phyloP scores from a whole-genome alignment of 2,797 vertebrate genomes.

The Coregonus sp. region DNA sequence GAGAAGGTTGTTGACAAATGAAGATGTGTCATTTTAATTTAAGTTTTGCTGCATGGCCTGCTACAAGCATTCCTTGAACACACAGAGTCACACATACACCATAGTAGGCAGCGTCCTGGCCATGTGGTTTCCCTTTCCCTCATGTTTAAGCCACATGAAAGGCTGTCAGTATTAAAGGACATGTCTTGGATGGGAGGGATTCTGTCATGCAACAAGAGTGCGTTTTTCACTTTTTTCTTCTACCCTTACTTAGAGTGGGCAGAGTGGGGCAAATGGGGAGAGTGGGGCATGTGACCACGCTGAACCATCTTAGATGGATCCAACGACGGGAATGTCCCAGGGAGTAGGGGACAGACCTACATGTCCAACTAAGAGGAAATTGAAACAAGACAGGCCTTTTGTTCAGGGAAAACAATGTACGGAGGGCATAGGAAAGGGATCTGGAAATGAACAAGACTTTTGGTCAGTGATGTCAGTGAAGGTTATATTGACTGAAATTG shows the following conservation, averaged over 20 bases:
- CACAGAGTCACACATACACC: constrained; percentile 24
- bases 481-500: too few species aligned
- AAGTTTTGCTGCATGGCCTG: constrained; percentile 60
- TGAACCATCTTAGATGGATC: constrained; percentile 68
- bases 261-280: too few species aligned
- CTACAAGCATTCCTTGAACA: constrained; percentile 53
- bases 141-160: constrained; percentile 83
- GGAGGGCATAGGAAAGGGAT: constrained; percentile 62
- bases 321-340: constrained; percentile 74
- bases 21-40: constrained; percentile 71
- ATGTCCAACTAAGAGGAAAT: constrained; percentile 81
- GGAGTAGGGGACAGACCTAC: constrained; percentile 67
- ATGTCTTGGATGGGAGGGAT: constrained; percentile 83
- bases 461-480: background rate
- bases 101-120: constrained; percentile 69
- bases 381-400: constrained; percentile 67
- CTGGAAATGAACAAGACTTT: constrained; percentile 48
- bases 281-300: constrained; percentile 42
- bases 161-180: constrained; percentile 83
- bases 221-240: constrained; percentile 72
- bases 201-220: constrained; percentile 84
- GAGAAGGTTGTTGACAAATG: constrained; percentile 73
- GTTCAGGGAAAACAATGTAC: constrained; percentile 60
- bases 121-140: constrained; percentile 74
- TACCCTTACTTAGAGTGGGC: constrained; percentile 43